Base-by-base conservation (phyloP, 2,888 invertebrate genomes). In the Schizaphis graminum region DNA sequence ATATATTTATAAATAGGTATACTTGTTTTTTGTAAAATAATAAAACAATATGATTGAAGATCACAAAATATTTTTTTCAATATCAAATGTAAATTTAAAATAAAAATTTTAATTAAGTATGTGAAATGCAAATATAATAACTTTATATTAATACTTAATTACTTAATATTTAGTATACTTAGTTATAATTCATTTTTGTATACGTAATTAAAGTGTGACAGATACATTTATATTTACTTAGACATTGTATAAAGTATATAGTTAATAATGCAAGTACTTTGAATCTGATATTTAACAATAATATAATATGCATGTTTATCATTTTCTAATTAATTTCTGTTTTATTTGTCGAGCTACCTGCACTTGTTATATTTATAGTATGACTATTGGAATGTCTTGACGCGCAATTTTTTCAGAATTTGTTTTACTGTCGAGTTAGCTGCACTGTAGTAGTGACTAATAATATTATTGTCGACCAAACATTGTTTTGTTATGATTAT, bases 391-490 rank as follows among this genome's bases (percentile, higher is more conserved):
- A 85, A 85, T 85, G 85, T 85, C 85, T 85, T 44, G 44, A 41
- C 11, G 10, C 2, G 85, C 85, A 85, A 44, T 85, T 44, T 85
- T 44, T 85, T 85, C 44, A 85, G 44, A 85, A 85, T 85, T 85
- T 44, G 13, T 85, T 85, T 85, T 85, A 85, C 44, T 85, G 85
- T 85, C 44, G 44, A 41, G 85, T 85, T 67, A 67, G 67, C 67
- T 67, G 67, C 67, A 67, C 67, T 77, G 35, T 35, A 77, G 67
- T 67, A 67, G 35, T 77, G 35, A 77, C 35, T 77, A 77, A 77
- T 41, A 35, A 35, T 77, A 77, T 77, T 77, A 35, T 77, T 77
- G 77, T 77, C 77, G 21, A 77, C 77, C 77, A 77, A 77, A 77
- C 77, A 35, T 77, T 87, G 49, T 87, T 87, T 77, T 24, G 21